Percentiles rank a stretch among this genome's conserved stretches.
Evolutionary conservation across 2,113 vertebrate species (phyloP).

Genomic region (Clupea harengus): DNA sequence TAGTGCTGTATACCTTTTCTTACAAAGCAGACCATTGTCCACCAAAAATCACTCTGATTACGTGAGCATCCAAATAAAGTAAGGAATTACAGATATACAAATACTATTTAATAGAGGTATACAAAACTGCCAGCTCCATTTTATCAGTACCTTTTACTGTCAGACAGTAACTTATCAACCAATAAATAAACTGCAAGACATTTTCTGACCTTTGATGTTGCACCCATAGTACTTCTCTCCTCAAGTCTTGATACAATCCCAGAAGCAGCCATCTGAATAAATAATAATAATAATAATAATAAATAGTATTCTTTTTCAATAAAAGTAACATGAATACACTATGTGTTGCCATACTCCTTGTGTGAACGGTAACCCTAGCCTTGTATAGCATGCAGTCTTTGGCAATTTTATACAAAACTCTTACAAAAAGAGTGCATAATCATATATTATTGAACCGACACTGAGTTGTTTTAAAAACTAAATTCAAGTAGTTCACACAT

Average conservation of each 20-base stretch:
- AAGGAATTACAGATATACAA: no score
- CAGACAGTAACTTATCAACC: neutral
- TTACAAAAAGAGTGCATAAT: neutral
- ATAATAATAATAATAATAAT: neutral
- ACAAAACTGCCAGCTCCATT: no score
- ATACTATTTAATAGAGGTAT: no score
- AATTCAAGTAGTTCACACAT: no score
- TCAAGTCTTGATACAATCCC: conserved; percentile 18
- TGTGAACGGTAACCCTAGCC: no score
- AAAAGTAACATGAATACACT: neutral
- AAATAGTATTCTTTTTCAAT: neutral
- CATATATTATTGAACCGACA: neutral
- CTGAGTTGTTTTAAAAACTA: no score
- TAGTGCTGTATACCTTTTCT: neutral
- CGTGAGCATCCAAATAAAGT: no score
- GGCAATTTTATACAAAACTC: neutral
- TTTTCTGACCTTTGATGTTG: neutral
- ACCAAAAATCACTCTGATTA: no score
- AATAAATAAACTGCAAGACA: neutral
- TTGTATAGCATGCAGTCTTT: neutral
- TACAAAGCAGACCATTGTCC: neutral
- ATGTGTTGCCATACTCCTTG: no score
- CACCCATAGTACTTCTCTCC: neutral
- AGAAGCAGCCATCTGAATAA: neutral
- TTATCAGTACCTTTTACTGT: neutral